A percentile compares a stretch with the other conserved stretches of the same genome.
Evolutionary conservation across 2,113 vertebrate species (phyloP).

Genomic region (Sorex fumeus): DNA sequence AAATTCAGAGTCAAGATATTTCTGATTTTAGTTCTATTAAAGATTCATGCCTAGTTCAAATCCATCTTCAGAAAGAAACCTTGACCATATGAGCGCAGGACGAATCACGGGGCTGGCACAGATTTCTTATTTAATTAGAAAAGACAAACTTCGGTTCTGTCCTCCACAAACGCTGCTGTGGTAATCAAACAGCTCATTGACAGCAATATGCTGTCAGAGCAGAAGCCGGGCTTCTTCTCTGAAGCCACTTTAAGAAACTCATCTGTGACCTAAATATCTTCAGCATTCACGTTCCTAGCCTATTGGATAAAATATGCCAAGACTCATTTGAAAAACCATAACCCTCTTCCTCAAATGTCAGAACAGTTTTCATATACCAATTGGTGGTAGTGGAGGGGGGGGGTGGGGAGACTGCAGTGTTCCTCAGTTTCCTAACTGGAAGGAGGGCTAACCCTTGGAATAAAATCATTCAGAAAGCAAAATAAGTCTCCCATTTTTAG

Average conservation of each 20-base stretch:
- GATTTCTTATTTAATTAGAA: slow-evolving; percentile 80
- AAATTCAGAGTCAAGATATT: slow-evolving; percentile 23
- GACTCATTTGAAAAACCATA: slow-evolving; percentile 82
- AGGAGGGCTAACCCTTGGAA: slow-evolving; percentile 51
- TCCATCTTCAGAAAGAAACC: slow-evolving; percentile 66
- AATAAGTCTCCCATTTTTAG: slow-evolving; percentile 66
- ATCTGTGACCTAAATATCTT: slow-evolving; percentile 86
- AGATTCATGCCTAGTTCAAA: slow-evolving; percentile 76
- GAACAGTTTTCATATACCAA: slow-evolving; percentile 79
- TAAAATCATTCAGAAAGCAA: slow-evolving; percentile 72
- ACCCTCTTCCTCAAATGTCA: slow-evolving; percentile 85
- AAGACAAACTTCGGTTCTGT: slow-evolving; percentile 78
- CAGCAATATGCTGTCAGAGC: slow-evolving; percentile 83
- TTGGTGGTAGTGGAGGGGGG: too few species aligned
- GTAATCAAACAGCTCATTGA: slow-evolving; percentile 77
- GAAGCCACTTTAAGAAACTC: slow-evolving; percentile 84
- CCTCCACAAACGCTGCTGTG: slow-evolving; percentile 75
- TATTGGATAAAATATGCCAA: slow-evolving; percentile 81
- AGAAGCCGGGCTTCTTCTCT: slow-evolving; percentile 71
- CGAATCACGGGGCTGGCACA: slow-evolving; percentile 65
- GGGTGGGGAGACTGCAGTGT: slow-evolving; percentile 80
- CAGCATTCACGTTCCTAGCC: slow-evolving; percentile 80
- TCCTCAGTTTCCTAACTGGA: slow-evolving; percentile 76
- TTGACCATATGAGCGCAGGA: slow-evolving; percentile 68
- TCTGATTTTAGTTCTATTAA: slow-evolving; percentile 56